Evolutionary conservation across 2,888 invertebrate species (phyloP).

Genomic region (Aleiodes testaceus): DNA sequence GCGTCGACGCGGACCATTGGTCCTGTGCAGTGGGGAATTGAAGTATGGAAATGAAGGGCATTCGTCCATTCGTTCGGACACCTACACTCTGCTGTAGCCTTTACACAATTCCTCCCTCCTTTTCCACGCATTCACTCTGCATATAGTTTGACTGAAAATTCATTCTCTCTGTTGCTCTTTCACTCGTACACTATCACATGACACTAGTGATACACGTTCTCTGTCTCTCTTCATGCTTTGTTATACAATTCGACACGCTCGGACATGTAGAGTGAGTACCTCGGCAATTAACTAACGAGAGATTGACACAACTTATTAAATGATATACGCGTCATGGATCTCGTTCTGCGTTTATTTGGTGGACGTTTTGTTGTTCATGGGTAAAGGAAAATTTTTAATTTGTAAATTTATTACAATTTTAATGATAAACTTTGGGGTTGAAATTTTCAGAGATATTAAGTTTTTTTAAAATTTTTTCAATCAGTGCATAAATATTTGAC

Average conservation of each 20-base stretch:
- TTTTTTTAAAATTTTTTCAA: not conserved
- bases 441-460: not conserved
- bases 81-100: constrained; percentile 44
- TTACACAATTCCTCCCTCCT: constrained; percentile 9
- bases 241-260: constrained; percentile 42
- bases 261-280: constrained; percentile 32
- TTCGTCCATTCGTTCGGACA: constrained; percentile 64
- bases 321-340: constrained; percentile 64
- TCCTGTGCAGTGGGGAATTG: constrained; percentile 51
- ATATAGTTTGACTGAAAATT: constrained; percentile 10
- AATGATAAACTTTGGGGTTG: not conserved
- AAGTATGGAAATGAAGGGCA: constrained; percentile 72
- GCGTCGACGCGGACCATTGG: constrained; percentile 45
- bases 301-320: constrained; percentile 72
- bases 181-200: constrained; percentile 1
- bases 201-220: constrained; percentile 6
- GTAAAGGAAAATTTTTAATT: not conserved
- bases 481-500: constrained; percentile 16
- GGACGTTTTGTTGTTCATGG: not conserved
- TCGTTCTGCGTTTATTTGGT: constrained; percentile 41
- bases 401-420: not conserved
- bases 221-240: constrained; percentile 32
- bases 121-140: not conserved
- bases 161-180: constrained; percentile 17
- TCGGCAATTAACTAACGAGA: constrained; percentile 72